Evolutionary conservation across 2,797 vertebrate species (phyloP).

Genomic region (Mormyrus proboscirostris): DNA sequence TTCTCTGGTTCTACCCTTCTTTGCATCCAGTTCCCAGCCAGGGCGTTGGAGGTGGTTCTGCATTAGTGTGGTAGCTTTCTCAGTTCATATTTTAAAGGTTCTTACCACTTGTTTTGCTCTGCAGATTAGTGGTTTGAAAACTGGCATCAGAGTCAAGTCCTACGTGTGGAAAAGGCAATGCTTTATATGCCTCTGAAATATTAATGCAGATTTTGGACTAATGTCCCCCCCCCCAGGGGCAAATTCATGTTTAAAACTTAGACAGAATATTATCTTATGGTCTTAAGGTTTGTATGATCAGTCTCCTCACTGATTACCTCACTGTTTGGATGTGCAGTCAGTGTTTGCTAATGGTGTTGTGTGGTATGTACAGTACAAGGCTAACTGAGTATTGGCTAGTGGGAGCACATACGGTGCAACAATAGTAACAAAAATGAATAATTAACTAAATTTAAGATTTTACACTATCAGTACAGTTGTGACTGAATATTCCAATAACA

Average conservation of each 20-base stretch:
- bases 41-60: neutral
- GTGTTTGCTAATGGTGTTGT: neutral
- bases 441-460: neutral
- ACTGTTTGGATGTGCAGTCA: neutral
- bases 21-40: neutral
- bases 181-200: neutral
- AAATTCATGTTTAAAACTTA: neutral
- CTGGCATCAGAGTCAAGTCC: neutral
- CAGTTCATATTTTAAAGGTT: neutral
- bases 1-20: neutral
- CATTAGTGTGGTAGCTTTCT: neutral
- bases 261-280: neutral
- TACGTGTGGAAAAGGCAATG: neutral
- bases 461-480: neutral
- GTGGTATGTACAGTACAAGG: neutral
- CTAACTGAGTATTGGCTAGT: neutral
- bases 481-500: neutral
- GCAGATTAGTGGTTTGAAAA: neutral
- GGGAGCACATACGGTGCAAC: neutral
- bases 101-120: neutral
- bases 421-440: neutral
- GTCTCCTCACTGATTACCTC: neutral
- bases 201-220: neutral
- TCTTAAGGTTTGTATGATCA: neutral
- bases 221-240: neutral